Evolutionary conservation across 1,140 invertebrate genomes (phyloP).

Genomic region (Helicoverpa zea): DNA sequence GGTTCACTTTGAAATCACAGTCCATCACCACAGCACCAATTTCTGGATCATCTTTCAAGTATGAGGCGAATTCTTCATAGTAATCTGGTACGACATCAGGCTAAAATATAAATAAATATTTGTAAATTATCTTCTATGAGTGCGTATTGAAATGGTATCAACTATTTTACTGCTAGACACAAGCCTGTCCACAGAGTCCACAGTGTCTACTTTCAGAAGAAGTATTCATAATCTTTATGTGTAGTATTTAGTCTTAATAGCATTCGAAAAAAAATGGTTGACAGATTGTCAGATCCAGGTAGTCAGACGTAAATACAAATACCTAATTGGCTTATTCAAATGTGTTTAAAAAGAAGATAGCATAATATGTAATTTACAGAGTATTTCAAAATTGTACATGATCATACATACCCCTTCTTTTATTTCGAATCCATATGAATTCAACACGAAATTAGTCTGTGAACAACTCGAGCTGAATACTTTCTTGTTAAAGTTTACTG

Average conservation of each 20-base stretch:
- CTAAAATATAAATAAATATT: slow-evolving; percentile 58
- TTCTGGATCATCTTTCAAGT: slow-evolving; percentile 75
- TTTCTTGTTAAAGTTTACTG: slow-evolving; percentile 72
- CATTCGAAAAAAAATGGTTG: too few relatives aligned
- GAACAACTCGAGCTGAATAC: slow-evolving; percentile 72
- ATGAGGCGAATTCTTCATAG: slow-evolving; percentile 67
- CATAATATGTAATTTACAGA: too few relatives aligned
- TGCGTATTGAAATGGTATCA: too few relatives aligned
- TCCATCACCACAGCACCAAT: slow-evolving; percentile 86
- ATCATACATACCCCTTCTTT: slow-evolving; percentile 79
- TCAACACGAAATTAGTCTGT: slow-evolving; percentile 70
- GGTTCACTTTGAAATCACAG: slow-evolving; percentile 84
- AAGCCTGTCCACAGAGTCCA: too few relatives aligned
- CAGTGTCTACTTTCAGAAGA: too few relatives aligned
- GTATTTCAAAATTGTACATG: too few relatives aligned
- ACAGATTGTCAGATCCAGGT: too few relatives aligned
- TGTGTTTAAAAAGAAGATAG: too few relatives aligned
- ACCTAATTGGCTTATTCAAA: too few relatives aligned
- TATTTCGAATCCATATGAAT: slow-evolving; percentile 76
- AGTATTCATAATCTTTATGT: too few relatives aligned
- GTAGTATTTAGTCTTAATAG: too few relatives aligned
- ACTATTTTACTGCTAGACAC: background rate
- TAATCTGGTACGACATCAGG: slow-evolving; percentile 71
- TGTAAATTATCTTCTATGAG: background rate
- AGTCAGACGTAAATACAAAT: too few relatives aligned